These are phyloP conservation scores for Ophion slaviceki DNA, from an alignment of 2,888 invertebrate species.

Conservation along the genomic window DNA sequence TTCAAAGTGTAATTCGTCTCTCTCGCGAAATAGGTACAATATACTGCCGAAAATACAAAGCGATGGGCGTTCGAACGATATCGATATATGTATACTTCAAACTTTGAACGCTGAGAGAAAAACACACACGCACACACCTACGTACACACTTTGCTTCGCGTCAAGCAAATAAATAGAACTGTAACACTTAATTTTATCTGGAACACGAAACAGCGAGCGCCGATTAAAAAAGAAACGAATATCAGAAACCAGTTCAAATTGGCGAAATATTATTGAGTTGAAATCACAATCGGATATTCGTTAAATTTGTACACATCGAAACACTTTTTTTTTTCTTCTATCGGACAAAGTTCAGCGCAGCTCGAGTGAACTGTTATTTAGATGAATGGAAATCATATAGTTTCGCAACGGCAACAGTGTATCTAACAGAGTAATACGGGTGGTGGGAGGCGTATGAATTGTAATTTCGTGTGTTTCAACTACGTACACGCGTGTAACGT, in stretches of 20 bases:
- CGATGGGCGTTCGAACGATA: conserved; percentile 8
- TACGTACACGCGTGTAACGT: conserved; percentile 39
- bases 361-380: conserved; percentile 33
- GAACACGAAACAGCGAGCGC: conserved; percentile 15
- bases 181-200: conserved; percentile 21
- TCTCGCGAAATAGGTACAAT: background rate
- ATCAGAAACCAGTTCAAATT: conserved; percentile 29
- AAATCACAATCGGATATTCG: background rate
- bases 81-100: background rate
- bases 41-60: conserved; percentile 8
- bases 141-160: conserved; percentile 10
- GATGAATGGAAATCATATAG: conserved; percentile 23
- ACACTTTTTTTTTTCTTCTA: conserved; percentile 25
- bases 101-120: background rate
- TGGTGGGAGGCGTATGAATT: conserved; percentile 45
- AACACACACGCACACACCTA: conserved; percentile 2
- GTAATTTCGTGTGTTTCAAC: conserved; percentile 38
- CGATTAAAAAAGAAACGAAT: conserved; percentile 18
- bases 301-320: conserved; percentile 1
- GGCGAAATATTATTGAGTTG: conserved; percentile 23
- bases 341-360: background rate
- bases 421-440: background rate
- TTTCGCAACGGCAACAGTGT: conserved; percentile 40
- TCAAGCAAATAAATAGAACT: conserved; percentile 14
- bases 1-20: background rate